phyloP scores from a whole-genome alignment of 2,888 invertebrate genomes.

The Calameuta filiformis region DNA sequence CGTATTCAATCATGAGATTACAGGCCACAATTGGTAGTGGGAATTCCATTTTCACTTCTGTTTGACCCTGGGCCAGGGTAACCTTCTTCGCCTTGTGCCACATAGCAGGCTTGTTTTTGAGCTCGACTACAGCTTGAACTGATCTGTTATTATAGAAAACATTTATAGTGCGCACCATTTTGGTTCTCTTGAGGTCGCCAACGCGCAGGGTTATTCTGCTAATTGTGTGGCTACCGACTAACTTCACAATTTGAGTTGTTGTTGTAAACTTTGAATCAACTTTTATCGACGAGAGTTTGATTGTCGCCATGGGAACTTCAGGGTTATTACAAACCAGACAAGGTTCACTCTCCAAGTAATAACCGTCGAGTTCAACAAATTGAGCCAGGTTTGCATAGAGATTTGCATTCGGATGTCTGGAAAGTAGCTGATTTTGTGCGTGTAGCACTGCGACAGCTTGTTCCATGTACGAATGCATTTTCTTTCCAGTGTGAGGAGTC shows the following conservation, averaged over 20 bases:
- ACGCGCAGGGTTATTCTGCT: slow-evolving; percentile 93
- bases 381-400: slow-evolving; percentile 92
- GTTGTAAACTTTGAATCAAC: slow-evolving; percentile 98
- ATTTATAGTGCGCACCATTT: slow-evolving; percentile 96
- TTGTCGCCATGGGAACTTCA: slow-evolving; percentile 90
- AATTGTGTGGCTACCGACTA: slow-evolving; percentile 95
- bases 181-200: slow-evolving; percentile 94
- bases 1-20: slow-evolving; percentile 98
- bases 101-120: slow-evolving; percentile 94
- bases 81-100: slow-evolving; percentile 98
- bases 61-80: slow-evolving; percentile 88
- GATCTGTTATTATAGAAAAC: slow-evolving; percentile 97
- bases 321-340: slow-evolving; percentile 98
- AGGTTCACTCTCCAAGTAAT: slow-evolving; percentile 96
- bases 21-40: slow-evolving; percentile 97
- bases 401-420: slow-evolving; percentile 94
- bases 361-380: slow-evolving; percentile 96
- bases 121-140: slow-evolving; percentile 96
- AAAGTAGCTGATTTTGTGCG: slow-evolving; percentile 88
- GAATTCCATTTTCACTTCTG: slow-evolving; percentile 96
- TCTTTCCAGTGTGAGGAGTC: slow-evolving; percentile 77
- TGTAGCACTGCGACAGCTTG: slow-evolving; percentile 87
- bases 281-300: slow-evolving; percentile 93
- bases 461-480: slow-evolving; percentile 82
- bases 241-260: slow-evolving; percentile 96